Base-by-base conservation (phyloP, 2,888 invertebrate species). In the Mycalesis mineus region DNA sequence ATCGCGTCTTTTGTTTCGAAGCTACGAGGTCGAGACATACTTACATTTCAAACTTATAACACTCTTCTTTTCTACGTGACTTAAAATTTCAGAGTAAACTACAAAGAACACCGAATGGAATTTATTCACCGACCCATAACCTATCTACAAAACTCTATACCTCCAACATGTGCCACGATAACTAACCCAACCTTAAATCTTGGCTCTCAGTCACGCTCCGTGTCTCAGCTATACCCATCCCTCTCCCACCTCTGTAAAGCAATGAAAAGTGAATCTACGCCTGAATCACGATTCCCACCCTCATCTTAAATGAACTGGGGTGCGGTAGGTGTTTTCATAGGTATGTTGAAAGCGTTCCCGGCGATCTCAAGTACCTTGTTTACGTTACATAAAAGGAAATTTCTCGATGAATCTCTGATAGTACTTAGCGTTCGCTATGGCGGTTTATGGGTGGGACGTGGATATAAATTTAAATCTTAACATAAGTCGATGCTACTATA, bases 181-280 rank as follows among this genome's bases (percentile, higher is more conserved):
- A 82, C 84, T 81, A 84, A 83, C 76, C 77, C 75, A 78, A 82
- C 81, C 80, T 82, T 79, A 74, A 68, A 71, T 68, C 64, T 63
- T 69, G 67, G 65, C 62, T 82, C 78, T 70, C 74, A 68, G 70
- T 82, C 73, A 62, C 72, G 62, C 84, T 60, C 68, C 71, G 65
- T 68, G 68, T 72, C 65, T 72, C 71, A 66, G 67, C 65, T 67
- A 61, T 54, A 56, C 60, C 67, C 67, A 7, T 81, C 82, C 66
- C 74, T 55, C 68, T 87, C 78, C 58, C 80, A 78, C 85, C 58
- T 75, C 80, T 78, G 83, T 80, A 76, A 80, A 79, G 81, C 82
- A 82, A 82, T 84, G 87, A 85, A 86, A 88, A 83, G 80, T 79
- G 85, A 87, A 87, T 87, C 87, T 86, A 83, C 81, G 83, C 74